Base-by-base conservation (phyloP, 2,888 invertebrate genomes). In the Habrosyne pyritoides region DNA sequence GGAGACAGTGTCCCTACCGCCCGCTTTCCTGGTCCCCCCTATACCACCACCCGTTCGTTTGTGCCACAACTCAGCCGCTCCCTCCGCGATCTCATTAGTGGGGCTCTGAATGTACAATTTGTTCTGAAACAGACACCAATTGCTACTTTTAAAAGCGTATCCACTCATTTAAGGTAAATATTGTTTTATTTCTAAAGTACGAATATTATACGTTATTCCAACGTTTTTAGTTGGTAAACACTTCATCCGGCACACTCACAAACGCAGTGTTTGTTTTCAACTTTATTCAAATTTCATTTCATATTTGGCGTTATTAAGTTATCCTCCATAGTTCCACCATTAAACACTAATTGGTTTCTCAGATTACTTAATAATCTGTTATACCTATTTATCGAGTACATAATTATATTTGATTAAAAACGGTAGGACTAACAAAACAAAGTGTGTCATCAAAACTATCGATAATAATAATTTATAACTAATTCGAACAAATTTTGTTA, bases 51-150 rank as follows among this genome's bases (percentile, higher is more conserved):
- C 64, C 69, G 68, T 66, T 69, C 64, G 69, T 69, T 59, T 64
- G 67, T 63, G 72, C 75, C 72, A 69, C 79, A 80, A 81, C 73
- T 75, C 82, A 72, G 73, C 74, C 73, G 75, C 77, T 70, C 75
- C 79, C 77, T 72, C 75, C 79, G 73, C 81, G 82, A 86, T 87
- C 89, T 90, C 89, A 90, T 90, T 90, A 90, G 87, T 81, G 84
- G 75, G 81, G 81, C 82, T 84, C 84, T 83, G 82, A 88, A 87
- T 87, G 85, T 88, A 89, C 88, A 89, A 87, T 89, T 89, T 89
- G 87, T 89, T 89, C 84, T 79, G 86, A 83, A 88, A 89, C 84
- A 85, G 88, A 88, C 86, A 85, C 86, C 86, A 81, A 87, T 86
- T 84, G 86, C 84, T 87, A 83, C 83, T 86, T 84, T 85, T 79